Percentiles rank a stretch among this genome's conserved stretches.
Evolutionary conservation across 1,140 invertebrate genomes (phyloP).

Genomic region (Gryllus bimaculatus): DNA sequence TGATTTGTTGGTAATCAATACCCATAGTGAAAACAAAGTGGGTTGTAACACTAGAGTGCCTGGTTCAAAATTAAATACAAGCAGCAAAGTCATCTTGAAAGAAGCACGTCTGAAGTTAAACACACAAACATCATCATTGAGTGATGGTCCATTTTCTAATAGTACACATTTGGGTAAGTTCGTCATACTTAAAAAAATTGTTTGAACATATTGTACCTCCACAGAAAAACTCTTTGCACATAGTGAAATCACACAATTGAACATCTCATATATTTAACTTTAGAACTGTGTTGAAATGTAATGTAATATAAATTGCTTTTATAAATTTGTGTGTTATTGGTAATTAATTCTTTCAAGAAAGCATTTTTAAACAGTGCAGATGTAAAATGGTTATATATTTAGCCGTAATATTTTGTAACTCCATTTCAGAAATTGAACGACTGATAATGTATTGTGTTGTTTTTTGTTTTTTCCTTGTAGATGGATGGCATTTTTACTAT

Average conservation of each 20-base stretch:
- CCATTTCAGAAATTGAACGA: neutral
- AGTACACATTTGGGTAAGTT: constrained; percentile 29
- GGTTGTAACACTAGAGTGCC: neutral
- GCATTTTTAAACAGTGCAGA: too few species aligned
- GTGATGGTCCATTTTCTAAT: constrained; percentile 56
- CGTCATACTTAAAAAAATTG: neutral
- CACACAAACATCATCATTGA: constrained; percentile 41
- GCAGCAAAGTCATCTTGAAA: constrained; percentile 56
- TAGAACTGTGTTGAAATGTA: too few species aligned
- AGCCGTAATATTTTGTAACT: neutral
- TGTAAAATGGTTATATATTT: too few species aligned
- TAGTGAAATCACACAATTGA: too few species aligned
- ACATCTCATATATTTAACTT: too few species aligned
- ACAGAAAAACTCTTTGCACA: too few species aligned
- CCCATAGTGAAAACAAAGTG: neutral
- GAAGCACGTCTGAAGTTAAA: constrained; percentile 58
- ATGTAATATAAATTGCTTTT: too few species aligned
- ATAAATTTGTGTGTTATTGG: too few species aligned
- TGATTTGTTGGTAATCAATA: neutral
- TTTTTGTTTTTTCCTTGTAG: neutral
- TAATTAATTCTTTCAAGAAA: too few species aligned
- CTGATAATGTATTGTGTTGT: neutral
- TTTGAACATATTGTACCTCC: neutral
- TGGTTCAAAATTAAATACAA: constrained; percentile 22
- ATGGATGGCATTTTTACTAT: neutral